phyloP scores from a whole-genome alignment of 2,888 invertebrate genomes.

The Nineta flava region DNA sequence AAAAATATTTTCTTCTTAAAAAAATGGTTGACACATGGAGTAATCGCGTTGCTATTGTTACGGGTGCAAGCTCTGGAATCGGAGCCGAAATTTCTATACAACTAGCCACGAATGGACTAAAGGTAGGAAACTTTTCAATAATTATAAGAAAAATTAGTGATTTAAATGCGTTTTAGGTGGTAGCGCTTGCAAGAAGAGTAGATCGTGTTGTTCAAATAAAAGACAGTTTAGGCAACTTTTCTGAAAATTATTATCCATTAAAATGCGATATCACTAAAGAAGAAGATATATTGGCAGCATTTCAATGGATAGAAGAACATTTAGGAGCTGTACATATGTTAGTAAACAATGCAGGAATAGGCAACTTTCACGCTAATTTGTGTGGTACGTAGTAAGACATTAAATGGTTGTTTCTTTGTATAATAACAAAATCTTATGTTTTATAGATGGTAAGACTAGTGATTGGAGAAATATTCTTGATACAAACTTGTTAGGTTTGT shows the following conservation, averaged over 20 bases:
- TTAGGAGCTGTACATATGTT: background rate
- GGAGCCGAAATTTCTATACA: background rate
- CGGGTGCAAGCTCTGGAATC: background rate
- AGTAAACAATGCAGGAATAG: background rate
- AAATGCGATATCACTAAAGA: background rate
- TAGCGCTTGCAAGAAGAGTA: background rate
- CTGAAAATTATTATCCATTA: background rate
- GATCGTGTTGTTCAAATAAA: background rate
- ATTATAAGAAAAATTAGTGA: no score
- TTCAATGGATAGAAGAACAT: background rate
- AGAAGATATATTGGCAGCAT: background rate
- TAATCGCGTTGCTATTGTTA: background rate
- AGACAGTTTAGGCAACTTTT: no score
- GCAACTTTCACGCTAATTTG: background rate
- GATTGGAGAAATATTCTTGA: background rate
- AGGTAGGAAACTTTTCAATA: background rate
- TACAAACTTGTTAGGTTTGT: background rate
- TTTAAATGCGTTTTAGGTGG: background rate
- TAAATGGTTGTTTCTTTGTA: background rate
- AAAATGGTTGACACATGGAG: no score
- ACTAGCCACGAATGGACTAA: background rate
- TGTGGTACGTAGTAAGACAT: background rate
- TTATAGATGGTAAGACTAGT: slow-evolving; percentile 1
- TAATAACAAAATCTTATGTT: background rate
- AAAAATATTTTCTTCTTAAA: no score